phyloP scores from a whole-genome alignment of 1,140 invertebrate genomes.

The Thrips palmi region DNA sequence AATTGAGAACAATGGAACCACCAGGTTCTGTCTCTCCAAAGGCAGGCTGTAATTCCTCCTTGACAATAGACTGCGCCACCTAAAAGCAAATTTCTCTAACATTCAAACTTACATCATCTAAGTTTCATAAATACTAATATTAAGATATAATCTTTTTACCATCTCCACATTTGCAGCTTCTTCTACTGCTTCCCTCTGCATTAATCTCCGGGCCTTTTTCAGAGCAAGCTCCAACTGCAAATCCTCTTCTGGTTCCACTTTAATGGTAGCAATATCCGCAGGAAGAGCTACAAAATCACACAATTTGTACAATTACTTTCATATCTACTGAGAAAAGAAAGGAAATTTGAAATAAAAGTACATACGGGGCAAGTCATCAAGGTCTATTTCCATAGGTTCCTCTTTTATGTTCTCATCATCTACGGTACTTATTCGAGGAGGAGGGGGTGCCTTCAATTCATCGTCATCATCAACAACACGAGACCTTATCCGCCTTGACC shows the following conservation, averaged over 20 bases:
- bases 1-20: constrained; percentile 64
- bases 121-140: constrained; percentile 2
- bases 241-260: constrained; percentile 57
- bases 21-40: constrained; percentile 23
- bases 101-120: constrained; percentile 19
- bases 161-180: constrained; percentile 21
- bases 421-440: too few relatives aligned
- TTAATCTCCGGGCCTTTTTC: constrained; percentile 52
- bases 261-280: constrained; percentile 36
- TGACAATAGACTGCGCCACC: constrained; percentile 15
- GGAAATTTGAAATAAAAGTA: constrained; percentile 5
- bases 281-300: constrained; percentile 25
- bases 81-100: constrained; percentile 21
- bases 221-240: constrained; percentile 53
- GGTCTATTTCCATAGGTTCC: constrained; percentile 24
- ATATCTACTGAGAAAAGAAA: constrained; percentile 8
- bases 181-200: constrained; percentile 32
- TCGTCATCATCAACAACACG: too few relatives aligned
- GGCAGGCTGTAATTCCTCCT: constrained; percentile 9
- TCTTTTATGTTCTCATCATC: constrained; percentile 20
- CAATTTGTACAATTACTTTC: constrained; percentile 6
- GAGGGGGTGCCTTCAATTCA: too few relatives aligned
- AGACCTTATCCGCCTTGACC: constrained; percentile 27
- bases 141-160: neutral
- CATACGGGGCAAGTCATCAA: constrained; percentile 31